Evolutionary conservation across 2,888 invertebrate genomes (phyloP).

Genomic region (Ectemnius cavifrons): DNA sequence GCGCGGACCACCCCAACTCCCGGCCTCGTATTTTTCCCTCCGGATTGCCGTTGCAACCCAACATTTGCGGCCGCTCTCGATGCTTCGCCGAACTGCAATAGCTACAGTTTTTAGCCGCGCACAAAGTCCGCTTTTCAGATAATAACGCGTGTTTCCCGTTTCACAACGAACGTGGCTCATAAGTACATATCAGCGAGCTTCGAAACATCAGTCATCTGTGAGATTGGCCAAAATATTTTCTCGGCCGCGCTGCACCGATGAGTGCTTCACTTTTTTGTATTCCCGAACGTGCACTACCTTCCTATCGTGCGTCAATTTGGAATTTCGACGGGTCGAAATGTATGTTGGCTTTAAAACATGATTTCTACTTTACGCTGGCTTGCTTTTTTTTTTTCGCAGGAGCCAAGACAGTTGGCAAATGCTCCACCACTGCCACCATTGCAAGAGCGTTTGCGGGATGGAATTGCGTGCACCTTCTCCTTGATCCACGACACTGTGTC

Average conservation of each 20-base stretch:
- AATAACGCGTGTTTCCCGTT: slow-evolving; percentile 6
- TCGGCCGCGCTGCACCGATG: no score
- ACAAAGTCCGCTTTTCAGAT: slow-evolving; percentile 23
- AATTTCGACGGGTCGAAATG: no score
- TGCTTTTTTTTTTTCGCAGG: slow-evolving; percentile 59
- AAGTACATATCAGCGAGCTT: not conserved
- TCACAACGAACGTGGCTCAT: not conserved
- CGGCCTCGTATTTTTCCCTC: not conserved
- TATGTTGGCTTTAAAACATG: no score
- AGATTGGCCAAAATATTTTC: no score
- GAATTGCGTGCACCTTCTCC: slow-evolving; percentile 87
- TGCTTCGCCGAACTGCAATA: not conserved
- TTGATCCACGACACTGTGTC: slow-evolving; percentile 91
- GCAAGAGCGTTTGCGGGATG: slow-evolving; percentile 83
- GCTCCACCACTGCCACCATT: slow-evolving; percentile 57
- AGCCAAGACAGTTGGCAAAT: slow-evolving; percentile 54
- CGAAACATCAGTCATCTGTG: not conserved
- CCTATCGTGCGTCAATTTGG: no score
- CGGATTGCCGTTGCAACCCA: not conserved
- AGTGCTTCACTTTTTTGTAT: no score
- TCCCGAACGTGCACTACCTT: no score
- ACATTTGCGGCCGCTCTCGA: not conserved
- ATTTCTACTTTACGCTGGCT: no score
- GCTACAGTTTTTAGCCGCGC: not conserved
- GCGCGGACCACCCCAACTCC: not conserved